Evolutionary conservation across 2,888 invertebrate genomes (phyloP), one percentile per base, ranked within the genome.

Genomic region (Caenorhabditis sulstoni): DNA sequence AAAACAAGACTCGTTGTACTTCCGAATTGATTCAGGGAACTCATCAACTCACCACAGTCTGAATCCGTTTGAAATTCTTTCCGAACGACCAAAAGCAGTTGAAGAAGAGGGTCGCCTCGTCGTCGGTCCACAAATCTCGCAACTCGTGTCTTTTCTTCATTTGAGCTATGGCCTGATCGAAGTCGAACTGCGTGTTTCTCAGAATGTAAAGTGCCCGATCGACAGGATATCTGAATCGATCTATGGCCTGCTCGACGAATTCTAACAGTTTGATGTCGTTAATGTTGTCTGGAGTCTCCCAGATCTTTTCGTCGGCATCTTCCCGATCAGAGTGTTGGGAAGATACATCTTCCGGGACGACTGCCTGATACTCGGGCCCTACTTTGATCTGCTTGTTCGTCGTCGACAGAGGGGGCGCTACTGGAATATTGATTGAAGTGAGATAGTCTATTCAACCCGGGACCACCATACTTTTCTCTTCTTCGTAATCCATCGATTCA

Each of bases 341-440:
- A 5, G 18, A 16, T 1, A 49, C 5, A 12, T 47, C 20, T 22
- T 64, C 64, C 5, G 45, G 61, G 9, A 65, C 58, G 3, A 29
- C 49, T 1, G 64, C 73, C 39, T 73, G 73, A 16, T n/a, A 73
- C 8, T 64, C 73, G 3, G 12, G 20, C 7, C 73, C 73, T 3
- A 58, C 44, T 16, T 73, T 73, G 14, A 73, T 73, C 14, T 45
- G 20, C 44, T 64, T 73, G 12, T 73, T 73, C 12, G 47, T 58
- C 12, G 57, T 52, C 0, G 64, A 58, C 5, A 73, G n/a, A 1
- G 64, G 73, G 2, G 41, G 44, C 29, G 29, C 4, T 12, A 47
- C 70, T 70, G 68, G 35, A 57, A 41, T 41, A 35, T 22, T 14
- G 11, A n/a, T 59, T 12, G 22, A 0, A 4, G 2, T 23, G 22